A percentile compares a stretch with the other conserved stretches of the same genome.
These are phyloP conservation scores for Acromyrmex heyeri DNA, from an alignment of 1,140 invertebrate species.

Conservation along the genomic window DNA sequence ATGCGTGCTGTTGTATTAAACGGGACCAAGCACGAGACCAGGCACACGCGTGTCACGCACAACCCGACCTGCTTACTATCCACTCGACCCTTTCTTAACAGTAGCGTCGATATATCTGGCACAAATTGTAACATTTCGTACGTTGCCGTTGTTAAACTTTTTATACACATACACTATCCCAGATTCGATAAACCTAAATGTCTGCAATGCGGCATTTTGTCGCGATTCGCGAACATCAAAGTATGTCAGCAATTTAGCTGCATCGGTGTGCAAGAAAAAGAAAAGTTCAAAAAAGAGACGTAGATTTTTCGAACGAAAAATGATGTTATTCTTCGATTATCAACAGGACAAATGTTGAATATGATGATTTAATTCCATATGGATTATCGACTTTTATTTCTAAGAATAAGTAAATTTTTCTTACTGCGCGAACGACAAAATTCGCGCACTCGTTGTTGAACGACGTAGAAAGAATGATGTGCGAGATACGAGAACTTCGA, in stretches of 20 bases:
- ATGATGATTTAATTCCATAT: neutral
- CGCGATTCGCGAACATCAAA: slow-evolving; percentile 26
- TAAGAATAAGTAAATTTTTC: neutral
- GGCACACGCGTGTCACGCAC: neutral
- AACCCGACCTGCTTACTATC: neutral
- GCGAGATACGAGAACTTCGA: neutral
- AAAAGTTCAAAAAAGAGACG: neutral
- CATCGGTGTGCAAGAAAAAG: too few relatives aligned
- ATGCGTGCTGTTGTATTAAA: neutral
- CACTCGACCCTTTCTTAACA: neutral
- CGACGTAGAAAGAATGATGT: too few relatives aligned
- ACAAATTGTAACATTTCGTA: neutral
- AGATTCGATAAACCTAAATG: slow-evolving; percentile 36
- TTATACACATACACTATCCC: slow-evolving; percentile 5
- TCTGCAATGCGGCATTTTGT: slow-evolving; percentile 54
- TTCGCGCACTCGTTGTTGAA: neutral
- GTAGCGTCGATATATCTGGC: neutral
- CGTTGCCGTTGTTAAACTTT: slow-evolving; percentile 13
- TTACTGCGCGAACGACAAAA: neutral
- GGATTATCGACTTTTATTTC: too few relatives aligned
- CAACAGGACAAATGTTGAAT: neutral
- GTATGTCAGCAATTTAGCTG: neutral
- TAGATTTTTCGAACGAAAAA: neutral
- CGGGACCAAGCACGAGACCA: neutral
- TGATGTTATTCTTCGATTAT: neutral